Conservation (phyloP, 2,888 invertebrate species). For the Caenorhabditis becei region DNA sequence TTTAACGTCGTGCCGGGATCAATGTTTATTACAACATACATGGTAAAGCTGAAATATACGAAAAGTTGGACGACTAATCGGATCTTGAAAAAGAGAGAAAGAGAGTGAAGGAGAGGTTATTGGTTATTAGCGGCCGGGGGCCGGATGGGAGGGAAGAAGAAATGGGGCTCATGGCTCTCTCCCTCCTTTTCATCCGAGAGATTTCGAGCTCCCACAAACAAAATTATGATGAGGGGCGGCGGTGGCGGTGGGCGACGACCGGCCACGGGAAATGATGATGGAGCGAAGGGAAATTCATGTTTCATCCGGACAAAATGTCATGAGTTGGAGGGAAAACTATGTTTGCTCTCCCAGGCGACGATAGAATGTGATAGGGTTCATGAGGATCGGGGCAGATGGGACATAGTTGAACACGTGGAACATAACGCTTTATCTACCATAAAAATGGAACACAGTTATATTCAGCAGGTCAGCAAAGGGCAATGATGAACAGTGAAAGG, state of each 20-base stretch:
- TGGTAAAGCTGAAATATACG: constrained; percentile 18
- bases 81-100: constrained; percentile 14
- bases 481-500: neutral
- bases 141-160: neutral
- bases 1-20: constrained; percentile 54
- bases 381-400: too few relatives aligned
- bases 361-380: neutral
- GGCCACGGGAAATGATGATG: constrained; percentile 15
- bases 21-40: constrained; percentile 62
- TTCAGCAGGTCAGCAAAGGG: neutral
- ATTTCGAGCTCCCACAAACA: constrained; percentile 15
- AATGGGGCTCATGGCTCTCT: constrained; percentile 1
- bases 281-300: constrained; percentile 16
- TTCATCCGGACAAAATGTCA: neutral
- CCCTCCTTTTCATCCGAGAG: constrained; percentile 9
- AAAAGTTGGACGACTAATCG: neutral
- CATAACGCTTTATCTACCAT: too few relatives aligned
- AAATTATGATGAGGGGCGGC: constrained; percentile 24
- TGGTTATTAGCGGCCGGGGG: neutral
- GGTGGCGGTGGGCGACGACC: neutral
- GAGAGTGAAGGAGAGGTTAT: neutral
- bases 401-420: too few relatives aligned
- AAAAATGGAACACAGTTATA: too few relatives aligned
- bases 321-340: neutral
- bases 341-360: too few relatives aligned